phyloP scores from a whole-genome alignment of 2,888 invertebrate species.

The Cyrtodaria siliqua region DNA sequence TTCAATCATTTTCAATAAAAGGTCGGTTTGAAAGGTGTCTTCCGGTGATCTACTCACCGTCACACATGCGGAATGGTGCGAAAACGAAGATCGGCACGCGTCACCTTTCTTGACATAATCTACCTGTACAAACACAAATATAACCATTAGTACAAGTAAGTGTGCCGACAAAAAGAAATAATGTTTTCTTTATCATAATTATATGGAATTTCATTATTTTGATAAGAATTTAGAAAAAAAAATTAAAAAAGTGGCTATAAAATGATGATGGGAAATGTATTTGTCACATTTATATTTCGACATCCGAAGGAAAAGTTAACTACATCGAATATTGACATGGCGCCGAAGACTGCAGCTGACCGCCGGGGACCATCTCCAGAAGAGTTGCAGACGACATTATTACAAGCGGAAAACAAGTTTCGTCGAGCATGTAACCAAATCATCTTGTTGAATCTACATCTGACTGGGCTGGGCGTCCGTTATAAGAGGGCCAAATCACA shows the following conservation, averaged over 20 bases:
- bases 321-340: conserved; percentile 3
- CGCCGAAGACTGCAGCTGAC: conserved; percentile 6
- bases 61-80: too few relatives aligned
- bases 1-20: too few relatives aligned
- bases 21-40: too few relatives aligned
- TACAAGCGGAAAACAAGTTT: conserved; percentile 39
- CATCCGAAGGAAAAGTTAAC: not conserved
- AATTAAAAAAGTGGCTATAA: conserved; percentile 5
- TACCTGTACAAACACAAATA: too few relatives aligned
- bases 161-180: too few relatives aligned
- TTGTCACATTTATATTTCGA: conserved; percentile 1
- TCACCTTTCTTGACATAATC: too few relatives aligned
- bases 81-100: too few relatives aligned
- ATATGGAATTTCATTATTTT: too few relatives aligned
- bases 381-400: conserved; percentile 28
- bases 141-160: too few relatives aligned
- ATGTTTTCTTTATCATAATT: too few relatives aligned
- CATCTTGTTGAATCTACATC: conserved; percentile 67
- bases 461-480: conserved; percentile 63
- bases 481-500: conserved; percentile 71
- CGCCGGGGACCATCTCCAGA: not conserved
- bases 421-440: conserved; percentile 75
- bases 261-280: not conserved
- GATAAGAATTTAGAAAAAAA: not conserved
- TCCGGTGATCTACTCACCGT: too few relatives aligned